Evolutionary conservation across 2,888 invertebrate genomes (phyloP).

Genomic region (Odontocolon sp.): DNA sequence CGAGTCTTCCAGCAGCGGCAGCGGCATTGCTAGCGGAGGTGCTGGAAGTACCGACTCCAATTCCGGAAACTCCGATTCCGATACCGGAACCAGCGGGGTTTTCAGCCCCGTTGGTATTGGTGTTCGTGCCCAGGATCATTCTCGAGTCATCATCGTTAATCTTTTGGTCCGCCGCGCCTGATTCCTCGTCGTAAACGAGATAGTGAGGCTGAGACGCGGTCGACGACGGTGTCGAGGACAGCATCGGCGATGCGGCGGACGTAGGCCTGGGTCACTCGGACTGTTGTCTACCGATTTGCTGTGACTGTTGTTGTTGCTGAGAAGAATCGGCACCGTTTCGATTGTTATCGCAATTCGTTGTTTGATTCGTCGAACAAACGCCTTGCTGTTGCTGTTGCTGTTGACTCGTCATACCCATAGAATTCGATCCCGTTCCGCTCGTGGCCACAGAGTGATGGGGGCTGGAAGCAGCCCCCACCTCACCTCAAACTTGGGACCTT

Average conservation of each 20-base stretch:
- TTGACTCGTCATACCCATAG: slow-evolving; percentile 54
- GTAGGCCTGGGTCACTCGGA: slow-evolving; percentile 80
- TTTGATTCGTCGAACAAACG: slow-evolving; percentile 57
- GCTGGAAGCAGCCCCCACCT: slow-evolving; percentile 80
- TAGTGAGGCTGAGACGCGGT: slow-evolving; percentile 78
- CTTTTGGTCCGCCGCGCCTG: slow-evolving; percentile 76
- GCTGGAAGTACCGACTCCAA: slow-evolving; percentile 64
- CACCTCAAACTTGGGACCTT: slow-evolving; percentile 79
- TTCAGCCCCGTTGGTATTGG: slow-evolving; percentile 19
- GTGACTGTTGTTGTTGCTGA: slow-evolving; percentile 43
- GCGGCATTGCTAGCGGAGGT: slow-evolving; percentile 45
- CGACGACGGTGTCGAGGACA: slow-evolving; percentile 79
- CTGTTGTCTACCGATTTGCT: slow-evolving; percentile 54
- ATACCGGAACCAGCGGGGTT: slow-evolving; percentile 60
- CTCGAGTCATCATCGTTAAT: slow-evolving; percentile 63
- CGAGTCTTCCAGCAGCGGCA: slow-evolving; percentile 70
- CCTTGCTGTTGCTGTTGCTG: slow-evolving; percentile 52
- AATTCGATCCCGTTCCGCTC: slow-evolving; percentile 45
- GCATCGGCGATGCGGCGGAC: slow-evolving; percentile 78
- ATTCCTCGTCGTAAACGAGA: slow-evolving; percentile 78
- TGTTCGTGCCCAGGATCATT: slow-evolving; percentile 49
- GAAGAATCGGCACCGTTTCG: slow-evolving; percentile 39
- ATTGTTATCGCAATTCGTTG: slow-evolving; percentile 51
- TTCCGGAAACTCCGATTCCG: slow-evolving; percentile 68
- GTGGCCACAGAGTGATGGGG: slow-evolving; percentile 72